phyloP scores from a whole-genome alignment of 64 coral and sea anemone species.

The Dendrophyllia cribrosa region DNA sequence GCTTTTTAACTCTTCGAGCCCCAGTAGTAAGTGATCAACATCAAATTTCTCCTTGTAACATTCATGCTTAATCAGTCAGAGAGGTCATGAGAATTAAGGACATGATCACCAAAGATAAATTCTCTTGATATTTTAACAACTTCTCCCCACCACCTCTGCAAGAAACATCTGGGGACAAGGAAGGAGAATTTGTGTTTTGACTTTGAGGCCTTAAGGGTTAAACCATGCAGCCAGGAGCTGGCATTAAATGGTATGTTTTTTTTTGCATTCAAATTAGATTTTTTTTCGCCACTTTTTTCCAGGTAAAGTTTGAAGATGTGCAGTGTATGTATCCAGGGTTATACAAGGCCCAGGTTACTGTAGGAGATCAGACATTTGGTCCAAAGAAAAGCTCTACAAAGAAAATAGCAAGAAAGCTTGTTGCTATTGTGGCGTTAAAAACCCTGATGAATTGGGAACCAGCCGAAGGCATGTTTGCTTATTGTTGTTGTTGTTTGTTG shows the following conservation, averaged over 20 bases:
- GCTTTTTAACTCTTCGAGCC: too few relatives aligned
- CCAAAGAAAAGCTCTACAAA: conserved; percentile 73
- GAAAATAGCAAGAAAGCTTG: conserved; percentile 80
- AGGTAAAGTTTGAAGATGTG: conserved; percentile 91
- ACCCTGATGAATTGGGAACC: conserved; percentile 87
- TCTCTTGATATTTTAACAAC: too few relatives aligned
- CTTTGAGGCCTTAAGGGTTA: too few relatives aligned
- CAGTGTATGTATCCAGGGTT: conserved; percentile 65
- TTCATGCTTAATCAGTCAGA: too few relatives aligned
- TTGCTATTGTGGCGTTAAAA: conserved; percentile 75
- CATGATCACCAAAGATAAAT: too few relatives aligned
- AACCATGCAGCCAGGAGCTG: too few relatives aligned
- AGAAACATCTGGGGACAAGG: too few relatives aligned
- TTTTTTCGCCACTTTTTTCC: not conserved
- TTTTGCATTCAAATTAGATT: not conserved
- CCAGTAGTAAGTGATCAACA: too few relatives aligned
- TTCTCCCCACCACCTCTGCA: too few relatives aligned
- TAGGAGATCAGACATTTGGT: conserved; percentile 79
- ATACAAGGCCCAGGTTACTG: conserved; percentile 66
- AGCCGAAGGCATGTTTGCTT: conserved; percentile 42
- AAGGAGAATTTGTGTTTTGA: too few relatives aligned
- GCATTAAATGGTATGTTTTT: not conserved
- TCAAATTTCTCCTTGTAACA: too few relatives aligned
- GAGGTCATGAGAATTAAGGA: too few relatives aligned
- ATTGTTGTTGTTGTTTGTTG: not conserved